These are phyloP conservation scores for Motacilla alba DNA, from an alignment of 2,113 vertebrate species.

Conservation along the genomic window DNA sequence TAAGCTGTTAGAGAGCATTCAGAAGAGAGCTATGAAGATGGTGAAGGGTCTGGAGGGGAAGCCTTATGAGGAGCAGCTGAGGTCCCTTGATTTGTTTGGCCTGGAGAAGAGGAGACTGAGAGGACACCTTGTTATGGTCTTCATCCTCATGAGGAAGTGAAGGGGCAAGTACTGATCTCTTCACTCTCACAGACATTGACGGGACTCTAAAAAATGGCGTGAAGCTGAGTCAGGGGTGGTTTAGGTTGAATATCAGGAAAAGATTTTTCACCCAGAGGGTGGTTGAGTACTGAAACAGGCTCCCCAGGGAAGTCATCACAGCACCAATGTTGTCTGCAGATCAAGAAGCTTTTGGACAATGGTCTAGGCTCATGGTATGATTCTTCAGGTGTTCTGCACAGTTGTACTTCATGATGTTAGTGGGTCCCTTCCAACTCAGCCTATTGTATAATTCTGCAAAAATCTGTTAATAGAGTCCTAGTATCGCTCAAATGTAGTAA, in stretches of 20 bases:
- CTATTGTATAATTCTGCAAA: neutral
- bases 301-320: neutral
- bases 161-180: neutral
- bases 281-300: neutral
- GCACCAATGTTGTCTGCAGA: neutral
- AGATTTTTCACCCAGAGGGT: neutral
- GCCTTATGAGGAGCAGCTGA: neutral
- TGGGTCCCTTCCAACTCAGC: neutral
- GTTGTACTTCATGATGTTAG: neutral
- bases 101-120: neutral
- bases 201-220: neutral
- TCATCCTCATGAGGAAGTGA: neutral
- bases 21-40: too few species aligned
- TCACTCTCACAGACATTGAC: fast-evolving
- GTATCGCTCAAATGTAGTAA: neutral
- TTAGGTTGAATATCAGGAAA: neutral
- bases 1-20: neutral
- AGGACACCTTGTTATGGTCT: neutral
- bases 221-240: neutral
- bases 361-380: neutral
- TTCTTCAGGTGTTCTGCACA: neutral
- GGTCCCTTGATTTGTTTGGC: neutral
- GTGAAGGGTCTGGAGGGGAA: neutral
- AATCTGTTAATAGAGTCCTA: neutral
- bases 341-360: neutral